phyloP scores from a whole-genome alignment of 2,797 vertebrate genomes.

The Dryobates pubescens region DNA sequence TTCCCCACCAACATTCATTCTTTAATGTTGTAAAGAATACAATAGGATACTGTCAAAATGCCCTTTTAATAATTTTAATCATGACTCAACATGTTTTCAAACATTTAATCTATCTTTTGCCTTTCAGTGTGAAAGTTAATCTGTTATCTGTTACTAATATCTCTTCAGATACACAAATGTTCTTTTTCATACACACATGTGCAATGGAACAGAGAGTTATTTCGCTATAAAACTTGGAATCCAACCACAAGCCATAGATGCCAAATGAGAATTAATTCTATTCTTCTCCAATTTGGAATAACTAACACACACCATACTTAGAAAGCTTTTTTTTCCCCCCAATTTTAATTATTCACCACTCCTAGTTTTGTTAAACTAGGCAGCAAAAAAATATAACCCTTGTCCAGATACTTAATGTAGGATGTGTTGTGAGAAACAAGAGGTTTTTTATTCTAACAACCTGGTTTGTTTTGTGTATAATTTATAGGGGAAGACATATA shows the following conservation, averaged over 20 bases:
- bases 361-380: background rate
- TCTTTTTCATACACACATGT: background rate
- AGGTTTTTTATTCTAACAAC: background rate
- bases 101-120: constrained; percentile 9
- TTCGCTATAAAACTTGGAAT: constrained; percentile 23
- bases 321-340: background rate
- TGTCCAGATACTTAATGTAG: background rate
- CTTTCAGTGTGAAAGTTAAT: background rate
- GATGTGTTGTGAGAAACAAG: background rate
- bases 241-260: constrained; percentile 16
- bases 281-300: background rate
- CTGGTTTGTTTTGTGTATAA: background rate
- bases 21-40: background rate
- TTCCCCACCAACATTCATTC: background rate
- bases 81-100: background rate
- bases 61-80: background rate
- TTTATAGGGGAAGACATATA: background rate
- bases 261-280: constrained; percentile 11
- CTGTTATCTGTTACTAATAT: background rate
- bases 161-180: background rate
- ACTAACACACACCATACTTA: background rate
- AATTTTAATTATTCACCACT: background rate
- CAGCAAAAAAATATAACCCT: background rate
- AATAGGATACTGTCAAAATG: background rate
- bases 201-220: background rate